A percentile compares a stretch with the other conserved stretches of the same genome.
These are phyloP conservation scores for Petroica traversi DNA, from an alignment of 2,113 vertebrate species.

Conservation along the genomic window DNA sequence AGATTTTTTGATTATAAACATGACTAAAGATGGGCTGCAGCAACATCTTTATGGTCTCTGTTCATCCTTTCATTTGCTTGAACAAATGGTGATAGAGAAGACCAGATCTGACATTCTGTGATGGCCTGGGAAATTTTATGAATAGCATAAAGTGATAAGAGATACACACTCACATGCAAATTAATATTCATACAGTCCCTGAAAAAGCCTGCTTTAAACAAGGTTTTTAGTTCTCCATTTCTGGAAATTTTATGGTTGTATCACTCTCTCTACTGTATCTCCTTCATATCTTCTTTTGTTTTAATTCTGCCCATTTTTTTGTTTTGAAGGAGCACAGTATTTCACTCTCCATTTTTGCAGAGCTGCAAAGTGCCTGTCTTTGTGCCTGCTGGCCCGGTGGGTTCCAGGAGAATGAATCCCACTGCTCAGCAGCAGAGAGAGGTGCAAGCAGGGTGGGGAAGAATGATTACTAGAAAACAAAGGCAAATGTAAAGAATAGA, in stretches of 20 bases:
- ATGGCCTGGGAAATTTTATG: not conserved
- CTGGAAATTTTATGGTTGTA: not conserved
- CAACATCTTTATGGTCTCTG: not conserved
- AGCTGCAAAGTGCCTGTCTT: not conserved
- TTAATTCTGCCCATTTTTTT: not conserved
- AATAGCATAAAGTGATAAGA: not conserved
- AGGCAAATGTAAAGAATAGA: not conserved
- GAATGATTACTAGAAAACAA: not conserved
- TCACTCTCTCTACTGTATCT: not conserved
- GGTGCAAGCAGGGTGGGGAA: not conserved
- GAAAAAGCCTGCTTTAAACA: not conserved
- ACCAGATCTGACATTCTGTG: not conserved
- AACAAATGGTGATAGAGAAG: not conserved
- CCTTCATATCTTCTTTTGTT: not conserved
- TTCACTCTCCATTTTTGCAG: not conserved
- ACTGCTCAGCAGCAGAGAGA: not conserved
- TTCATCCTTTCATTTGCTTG: not conserved
- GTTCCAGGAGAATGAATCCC: not conserved
- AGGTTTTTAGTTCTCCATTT: not conserved
- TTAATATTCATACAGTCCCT: rapidly evolving
- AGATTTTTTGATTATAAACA: slow-evolving; percentile 10
- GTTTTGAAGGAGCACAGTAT: not conserved
- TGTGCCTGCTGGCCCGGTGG: not conserved
- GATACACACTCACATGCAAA: rapidly evolving
- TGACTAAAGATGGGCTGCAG: not conserved